Base-by-base conservation (phyloP, 1,140 invertebrate genomes). In the Nasonia vitripennis region DNA sequence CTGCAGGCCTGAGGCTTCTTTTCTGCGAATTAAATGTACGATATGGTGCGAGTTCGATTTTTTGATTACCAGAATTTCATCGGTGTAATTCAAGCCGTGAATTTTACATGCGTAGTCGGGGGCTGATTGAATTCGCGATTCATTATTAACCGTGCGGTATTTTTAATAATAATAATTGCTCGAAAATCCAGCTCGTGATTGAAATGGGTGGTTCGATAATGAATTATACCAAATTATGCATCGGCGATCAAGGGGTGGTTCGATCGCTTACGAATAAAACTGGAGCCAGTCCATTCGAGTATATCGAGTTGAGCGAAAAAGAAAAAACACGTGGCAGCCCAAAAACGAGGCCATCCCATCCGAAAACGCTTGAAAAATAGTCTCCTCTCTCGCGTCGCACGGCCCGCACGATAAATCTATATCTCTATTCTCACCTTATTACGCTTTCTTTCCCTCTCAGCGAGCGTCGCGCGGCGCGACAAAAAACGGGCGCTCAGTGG, bases 381-480 rank as follows among this genome's bases (percentile, higher is more conserved):
- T 75, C 37, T 41, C 14, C 20, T 75, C 31, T 48, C 20, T 11
- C 41, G 75, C 17, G 4, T 6, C 71, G 55, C 14, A 17, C 2
- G 12, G 11, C 14, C 23, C 2, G 7, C 2, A 71, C 27, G 75
- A 78, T 78, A 27, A 78, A 78, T 78, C 75, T 51, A 48, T 78
- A 48, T 31, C 75, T 78, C 75, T 23, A 48, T 78, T 78, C 45
- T 78, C 45, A 51, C n/a, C 45, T 78, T 51, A 75, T 75, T 75
- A 75, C 23, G 2, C 41, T 51, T n/a, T 51, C n/a, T 41, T 34
- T 34, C 73, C 37, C 20, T 37, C 20, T 37, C 14, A 2, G 17
- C 14, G 73, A 31, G n/a, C 34, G 5, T 5, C 27, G 71, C 27
- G 27, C 27, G 27, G 27, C 27, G 17, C 4, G 70, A 7, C n/a